phyloP scores from a whole-genome alignment of 1,140 invertebrate species.

The Solen grandis region DNA sequence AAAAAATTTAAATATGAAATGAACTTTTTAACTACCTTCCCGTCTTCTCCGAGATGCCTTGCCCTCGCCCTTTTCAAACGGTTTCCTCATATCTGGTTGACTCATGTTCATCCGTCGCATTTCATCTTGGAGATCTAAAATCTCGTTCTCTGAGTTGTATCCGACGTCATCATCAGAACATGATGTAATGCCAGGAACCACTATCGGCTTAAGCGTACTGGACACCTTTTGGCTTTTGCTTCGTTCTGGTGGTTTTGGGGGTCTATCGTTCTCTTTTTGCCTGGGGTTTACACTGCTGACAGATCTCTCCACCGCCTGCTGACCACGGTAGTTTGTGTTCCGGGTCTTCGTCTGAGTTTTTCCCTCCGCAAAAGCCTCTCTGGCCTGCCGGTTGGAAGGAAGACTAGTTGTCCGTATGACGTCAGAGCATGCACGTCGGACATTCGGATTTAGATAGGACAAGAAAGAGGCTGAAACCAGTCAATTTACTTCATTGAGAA shows the following conservation, averaged over 20 bases:
- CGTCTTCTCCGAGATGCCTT: not conserved
- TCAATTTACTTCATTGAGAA: not conserved
- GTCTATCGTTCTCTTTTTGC: not conserved
- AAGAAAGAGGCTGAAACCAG: slow-evolving; percentile 44
- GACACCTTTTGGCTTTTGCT: not conserved
- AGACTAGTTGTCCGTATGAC: slow-evolving; percentile 36
- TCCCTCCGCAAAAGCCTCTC: slow-evolving; percentile 40
- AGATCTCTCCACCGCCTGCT: slow-evolving; percentile 4
- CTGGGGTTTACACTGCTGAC: not conserved
- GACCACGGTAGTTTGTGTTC: slow-evolving; percentile 47
- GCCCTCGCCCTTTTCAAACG: too few relatives aligned
- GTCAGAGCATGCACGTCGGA: slow-evolving; percentile 49
- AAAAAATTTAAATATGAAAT: too few relatives aligned
- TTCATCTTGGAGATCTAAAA: slow-evolving; percentile 43
- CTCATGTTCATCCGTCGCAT: slow-evolving; percentile 42
- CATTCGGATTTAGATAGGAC: slow-evolving; percentile 40
- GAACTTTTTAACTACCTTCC: not conserved
- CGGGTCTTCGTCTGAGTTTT: not conserved
- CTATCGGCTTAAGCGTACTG: not conserved
- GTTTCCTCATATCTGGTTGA: slow-evolving; percentile 1
- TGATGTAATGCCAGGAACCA: slow-evolving; percentile 34
- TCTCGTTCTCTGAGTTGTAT: slow-evolving; percentile 42
- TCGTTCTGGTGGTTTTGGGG: slow-evolving; percentile 4
- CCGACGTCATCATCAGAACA: slow-evolving; percentile 41
- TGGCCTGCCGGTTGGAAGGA: not conserved